Evolutionary conservation across 2,113 vertebrate species (phyloP), one percentile per base, ranked within the genome.

Genomic region (Leptosomus discolor): DNA sequence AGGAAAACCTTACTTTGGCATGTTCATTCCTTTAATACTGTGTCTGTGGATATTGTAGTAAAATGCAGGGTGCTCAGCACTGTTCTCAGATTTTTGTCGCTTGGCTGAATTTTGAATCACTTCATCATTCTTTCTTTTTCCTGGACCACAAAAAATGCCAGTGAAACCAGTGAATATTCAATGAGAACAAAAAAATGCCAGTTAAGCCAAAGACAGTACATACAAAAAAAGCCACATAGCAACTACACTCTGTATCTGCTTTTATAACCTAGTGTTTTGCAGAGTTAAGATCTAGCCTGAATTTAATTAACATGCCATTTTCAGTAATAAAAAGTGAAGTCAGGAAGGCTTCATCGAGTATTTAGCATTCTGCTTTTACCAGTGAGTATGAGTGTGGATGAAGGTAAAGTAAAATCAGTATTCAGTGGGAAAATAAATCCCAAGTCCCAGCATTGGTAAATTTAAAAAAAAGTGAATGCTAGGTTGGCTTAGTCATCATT

Each of bases 1-100:
- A 65, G 0, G 2, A 27, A 76, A 37, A 22, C 48, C 99, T 98
- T 97, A 99, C 99, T 99, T 99, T 70, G 99, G 99, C 99, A 99
- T 99, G 95, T 99, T 99, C 99, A 99, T 99, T 74, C 99, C 99
- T 69, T 99, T 98, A 95, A 99, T 99, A 94, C 99, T 99, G 98
- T 99, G 99, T 67, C 99, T 98, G 94, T 99, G 99, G 95, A 99
- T 98, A 87, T 99, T 99, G 98, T 99, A 99, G 97, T 99, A 99
- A 94, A 99, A 99, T 0, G 99, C 98, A 22, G 99, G 99, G 30
- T 99, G 99, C 71, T 99, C 99, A 43, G 98, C 64, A 18, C 97
- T 98, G 37, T 57, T 91, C 2, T 99, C 99, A 0, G 90, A 81
- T 93, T 99, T 99, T 29, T 98, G 98, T 65, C 98, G 98, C 98